phyloP scores from a whole-genome alignment of 2,888 invertebrate species.

The Ennomos erosarius region DNA sequence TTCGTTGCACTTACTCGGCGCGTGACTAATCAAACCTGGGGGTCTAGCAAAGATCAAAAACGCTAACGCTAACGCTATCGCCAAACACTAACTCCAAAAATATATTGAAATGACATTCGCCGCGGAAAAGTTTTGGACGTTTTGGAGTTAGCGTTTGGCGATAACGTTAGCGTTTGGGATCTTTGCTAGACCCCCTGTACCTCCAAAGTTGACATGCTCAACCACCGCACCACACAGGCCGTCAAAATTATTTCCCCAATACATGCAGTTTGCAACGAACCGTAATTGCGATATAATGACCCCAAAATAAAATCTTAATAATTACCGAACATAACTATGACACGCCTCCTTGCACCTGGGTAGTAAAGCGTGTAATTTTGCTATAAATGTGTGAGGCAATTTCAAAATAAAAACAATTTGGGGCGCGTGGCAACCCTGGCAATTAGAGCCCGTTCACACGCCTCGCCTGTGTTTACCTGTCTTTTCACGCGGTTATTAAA shows the following conservation, averaged over 20 bases:
- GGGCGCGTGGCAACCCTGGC: conserved; percentile 68
- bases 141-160: no score
- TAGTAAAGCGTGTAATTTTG: conserved; percentile 66
- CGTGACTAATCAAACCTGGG: no score
- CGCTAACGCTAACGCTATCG: no score
- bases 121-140: no score
- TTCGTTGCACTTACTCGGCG: no score
- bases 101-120: no score
- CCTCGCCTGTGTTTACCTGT: conserved; percentile 53
- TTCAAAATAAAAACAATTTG: conserved; percentile 67
- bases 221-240: no score
- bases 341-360: conserved; percentile 44
- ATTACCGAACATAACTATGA: conserved; percentile 34
- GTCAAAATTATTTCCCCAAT: background rate
- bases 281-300: conserved; percentile 20
- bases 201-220: no score
- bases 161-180: no score
- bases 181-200: no score
- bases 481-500: conserved; percentile 41
- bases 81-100: no score
- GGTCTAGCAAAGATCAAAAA: no score
- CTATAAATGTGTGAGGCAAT: conserved; percentile 59
- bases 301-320: conserved; percentile 17
- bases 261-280: conserved; percentile 18
- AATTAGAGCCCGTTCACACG: conserved; percentile 60